Evolutionary conservation across 1,140 invertebrate genomes (phyloP).

Genomic region (Triops longicaudatus): DNA sequence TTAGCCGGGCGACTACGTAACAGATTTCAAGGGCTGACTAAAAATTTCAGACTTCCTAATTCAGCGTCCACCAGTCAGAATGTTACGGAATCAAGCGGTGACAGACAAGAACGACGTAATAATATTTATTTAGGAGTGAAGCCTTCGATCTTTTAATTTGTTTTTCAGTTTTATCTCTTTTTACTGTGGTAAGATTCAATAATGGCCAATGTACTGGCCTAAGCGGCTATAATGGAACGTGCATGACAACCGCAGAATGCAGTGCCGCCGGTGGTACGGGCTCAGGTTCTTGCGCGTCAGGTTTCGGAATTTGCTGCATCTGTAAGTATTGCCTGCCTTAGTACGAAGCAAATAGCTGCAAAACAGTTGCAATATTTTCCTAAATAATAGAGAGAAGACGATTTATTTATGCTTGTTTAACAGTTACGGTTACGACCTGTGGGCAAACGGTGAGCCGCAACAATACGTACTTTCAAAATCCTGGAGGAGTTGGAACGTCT

Average conservation of each 20-base stretch:
- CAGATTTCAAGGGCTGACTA: neutral
- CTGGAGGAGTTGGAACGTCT: neutral
- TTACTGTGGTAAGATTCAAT: constrained; percentile 26
- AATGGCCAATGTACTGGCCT: constrained; percentile 25
- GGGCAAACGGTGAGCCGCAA: constrained; percentile 14
- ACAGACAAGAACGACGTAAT: neutral
- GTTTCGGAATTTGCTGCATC: constrained; percentile 37
- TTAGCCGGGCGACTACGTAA: neutral
- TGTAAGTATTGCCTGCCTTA: constrained; percentile 30
- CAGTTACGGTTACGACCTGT: neutral
- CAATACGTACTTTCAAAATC: constrained; percentile 26
- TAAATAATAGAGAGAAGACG: neutral
- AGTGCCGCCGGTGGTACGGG: constrained; percentile 32
- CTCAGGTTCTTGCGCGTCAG: constrained; percentile 34
- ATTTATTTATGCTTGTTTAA: neutral
- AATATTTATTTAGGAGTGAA: neutral
- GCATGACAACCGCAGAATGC: constrained; percentile 36
- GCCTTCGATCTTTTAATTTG: neutral
- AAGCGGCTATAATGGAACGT: constrained; percentile 34
- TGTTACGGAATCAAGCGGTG: neutral
- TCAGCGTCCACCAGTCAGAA: neutral
- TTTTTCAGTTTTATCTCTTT: constrained; percentile 24
- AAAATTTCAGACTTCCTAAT: neutral
- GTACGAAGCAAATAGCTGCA: neutral
- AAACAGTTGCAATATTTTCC: neutral